Evolutionary conservation across 2,888 invertebrate species (phyloP).

Genomic region (Reticulitermes lucifugus): DNA sequence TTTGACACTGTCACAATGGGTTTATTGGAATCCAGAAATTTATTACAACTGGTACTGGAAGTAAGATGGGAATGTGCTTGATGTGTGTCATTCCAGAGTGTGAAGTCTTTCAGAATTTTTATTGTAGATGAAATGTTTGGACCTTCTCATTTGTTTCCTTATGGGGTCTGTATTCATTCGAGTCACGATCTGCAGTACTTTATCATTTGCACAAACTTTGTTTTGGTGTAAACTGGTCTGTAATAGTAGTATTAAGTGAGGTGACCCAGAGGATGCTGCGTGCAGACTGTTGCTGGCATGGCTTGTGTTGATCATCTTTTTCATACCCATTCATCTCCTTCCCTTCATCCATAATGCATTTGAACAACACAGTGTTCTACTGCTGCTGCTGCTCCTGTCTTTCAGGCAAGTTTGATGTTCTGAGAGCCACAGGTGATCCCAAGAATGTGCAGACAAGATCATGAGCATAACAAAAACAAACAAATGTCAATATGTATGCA

Average conservation of each 20-base stretch:
- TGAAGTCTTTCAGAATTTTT: not conserved
- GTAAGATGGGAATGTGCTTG: not conserved
- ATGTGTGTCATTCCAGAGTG: not conserved
- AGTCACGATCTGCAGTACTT: not conserved
- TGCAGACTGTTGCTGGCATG: not conserved
- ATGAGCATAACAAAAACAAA: too few relatives aligned
- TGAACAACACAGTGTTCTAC: not conserved
- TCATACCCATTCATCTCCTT: not conserved
- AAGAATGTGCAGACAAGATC: conserved; percentile 14
- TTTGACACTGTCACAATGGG: not conserved
- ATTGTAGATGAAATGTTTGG: not conserved
- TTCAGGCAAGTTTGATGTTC: conserved; percentile 24
- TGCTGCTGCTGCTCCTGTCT: conserved; percentile 31
- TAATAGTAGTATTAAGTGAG: not conserved
- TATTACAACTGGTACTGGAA: not conserved
- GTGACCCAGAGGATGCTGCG: not conserved
- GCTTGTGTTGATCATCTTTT: not conserved
- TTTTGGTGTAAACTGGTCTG: not conserved
- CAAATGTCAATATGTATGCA: too few relatives aligned
- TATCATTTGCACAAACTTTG: not conserved
- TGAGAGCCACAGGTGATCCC: not conserved
- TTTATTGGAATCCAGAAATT: not conserved
- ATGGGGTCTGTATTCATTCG: not conserved
- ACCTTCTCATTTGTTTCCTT: not conserved
- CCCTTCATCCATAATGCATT: not conserved